A percentile compares a stretch with the other conserved stretches of the same genome.
Evolutionary conservation across 2,888 invertebrate species (phyloP).

Genomic region (Pseudolycoriella hygida): DNA sequence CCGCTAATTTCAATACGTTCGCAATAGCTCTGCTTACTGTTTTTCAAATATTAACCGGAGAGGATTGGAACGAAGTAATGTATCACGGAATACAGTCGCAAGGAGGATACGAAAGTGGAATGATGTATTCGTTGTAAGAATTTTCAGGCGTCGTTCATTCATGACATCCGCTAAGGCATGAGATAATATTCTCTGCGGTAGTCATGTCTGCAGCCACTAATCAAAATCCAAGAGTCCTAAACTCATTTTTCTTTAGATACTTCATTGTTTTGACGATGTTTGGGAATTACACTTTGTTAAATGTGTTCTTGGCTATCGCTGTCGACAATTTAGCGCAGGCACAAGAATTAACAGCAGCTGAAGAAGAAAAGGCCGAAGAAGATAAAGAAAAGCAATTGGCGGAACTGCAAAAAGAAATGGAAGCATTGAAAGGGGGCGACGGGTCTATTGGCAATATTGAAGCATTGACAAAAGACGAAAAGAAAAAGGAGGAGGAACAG

Average conservation of each 20-base stretch:
- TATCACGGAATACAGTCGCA: constrained; percentile 95
- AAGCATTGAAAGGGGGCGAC: constrained; percentile 66
- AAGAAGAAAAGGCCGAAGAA: constrained; percentile 94
- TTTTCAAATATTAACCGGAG: constrained; percentile 99
- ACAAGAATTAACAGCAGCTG: constrained; percentile 93
- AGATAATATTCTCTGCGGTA: background rate
- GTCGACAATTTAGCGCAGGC: constrained; percentile 99
- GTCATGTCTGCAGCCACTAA: background rate
- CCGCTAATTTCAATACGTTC: constrained; percentile 98
- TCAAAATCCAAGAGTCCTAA: too few species aligned
- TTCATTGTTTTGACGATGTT: constrained; percentile 98
- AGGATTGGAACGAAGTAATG: constrained; percentile 99
- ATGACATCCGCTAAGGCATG: background rate
- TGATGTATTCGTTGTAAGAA: constrained; percentile 78
- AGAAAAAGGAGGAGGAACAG: constrained; percentile 64
- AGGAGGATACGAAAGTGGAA: constrained; percentile 84
- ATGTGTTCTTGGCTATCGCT: constrained; percentile 99
- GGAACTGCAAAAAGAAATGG: constrained; percentile 88
- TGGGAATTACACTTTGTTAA: constrained; percentile 98
- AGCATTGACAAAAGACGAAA: constrained; percentile 41
- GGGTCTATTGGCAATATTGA: constrained; percentile 38
- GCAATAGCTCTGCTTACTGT: constrained; percentile 98
- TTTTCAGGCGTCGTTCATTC: background rate
- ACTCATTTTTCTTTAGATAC: constrained; percentile 30
- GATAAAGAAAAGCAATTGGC: constrained; percentile 75